Evolutionary conservation across 2,113 vertebrate species (phyloP), one percentile per base, ranked within the genome.

Genomic region (Seriola rivoliana): DNA sequence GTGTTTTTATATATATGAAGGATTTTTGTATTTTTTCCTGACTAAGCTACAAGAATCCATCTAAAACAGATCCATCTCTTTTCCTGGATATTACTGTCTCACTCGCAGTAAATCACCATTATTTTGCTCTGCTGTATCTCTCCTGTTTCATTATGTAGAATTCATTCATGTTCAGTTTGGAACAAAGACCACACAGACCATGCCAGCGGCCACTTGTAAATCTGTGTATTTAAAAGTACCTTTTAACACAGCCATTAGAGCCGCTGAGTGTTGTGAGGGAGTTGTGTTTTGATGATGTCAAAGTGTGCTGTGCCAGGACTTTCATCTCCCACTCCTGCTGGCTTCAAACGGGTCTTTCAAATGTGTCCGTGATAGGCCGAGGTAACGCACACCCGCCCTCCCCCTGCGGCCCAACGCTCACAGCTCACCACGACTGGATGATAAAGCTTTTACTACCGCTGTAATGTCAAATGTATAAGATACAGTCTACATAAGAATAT

Each of bases 301-400:
- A 89, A 82, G 91, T 81, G 87, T 74, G 81, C 82, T 16, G 78
- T 46, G 82, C 84, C 89, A 69, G 83, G 72, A 88, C 93, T 93
- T 93, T 94, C 89, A 93, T 93, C 92, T 92, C 85, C 70, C 79
- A 60, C 90, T 85, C 88, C 89, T 50, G 86, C 85, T 84, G 89
- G 80, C 92, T 89, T 93, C 92, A 94, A 94, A 93, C 85, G 21
- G 66, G 25, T 50, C 85, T 78, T 89, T 91, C 72, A 91, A 85
- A 81, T 54, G 68, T 58, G 76, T 57, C 71, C 57, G 29, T 65
- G 83, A 81, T 65, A 76, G 81, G 77, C 48, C 32, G 46, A 80
- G 84, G 80, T 54, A 59, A 69, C 42, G 11, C 58, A 13, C 59
- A 16, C 12, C 60, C 54, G 42, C 63, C 54, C 58, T 59, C 68